A percentile compares a stretch with the other conserved stretches of the same genome.
These are phyloP conservation scores for Drosophila nr. fundita DNA, from an alignment of 2,888 invertebrate genomes.

Conservation along the genomic window DNA sequence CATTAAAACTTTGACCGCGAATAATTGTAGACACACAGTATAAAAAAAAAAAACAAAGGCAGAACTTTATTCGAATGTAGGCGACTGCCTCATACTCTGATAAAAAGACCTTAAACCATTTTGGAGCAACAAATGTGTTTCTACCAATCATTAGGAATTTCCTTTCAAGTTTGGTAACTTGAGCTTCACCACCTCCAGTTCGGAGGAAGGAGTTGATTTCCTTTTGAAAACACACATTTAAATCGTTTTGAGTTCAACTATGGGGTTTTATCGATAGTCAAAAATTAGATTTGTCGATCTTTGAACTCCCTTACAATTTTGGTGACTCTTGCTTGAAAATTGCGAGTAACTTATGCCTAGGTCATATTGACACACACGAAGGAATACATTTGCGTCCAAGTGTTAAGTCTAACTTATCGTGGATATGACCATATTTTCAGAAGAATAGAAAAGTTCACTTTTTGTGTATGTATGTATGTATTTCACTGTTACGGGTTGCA, in stretches of 20 bases:
- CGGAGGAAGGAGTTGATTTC: background rate
- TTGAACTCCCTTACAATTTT: background rate
- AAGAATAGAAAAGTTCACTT: background rate
- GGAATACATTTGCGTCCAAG: background rate
- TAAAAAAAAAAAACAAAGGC: conserved; percentile 7
- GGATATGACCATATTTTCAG: background rate
- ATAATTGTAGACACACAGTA: conserved; percentile 27
- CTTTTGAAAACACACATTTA: background rate
- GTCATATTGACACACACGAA: background rate
- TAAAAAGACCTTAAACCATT: background rate
- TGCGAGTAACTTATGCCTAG: background rate
- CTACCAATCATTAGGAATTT: background rate
- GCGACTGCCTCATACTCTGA: background rate
- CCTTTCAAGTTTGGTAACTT: background rate
- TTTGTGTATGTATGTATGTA: background rate
- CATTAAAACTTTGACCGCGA: conserved; percentile 51
- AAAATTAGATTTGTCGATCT: background rate
- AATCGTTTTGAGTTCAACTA: background rate
- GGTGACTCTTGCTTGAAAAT: background rate
- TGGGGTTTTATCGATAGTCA: background rate
- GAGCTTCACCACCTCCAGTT: background rate
- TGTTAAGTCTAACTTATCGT: no score
- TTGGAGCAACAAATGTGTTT: background rate
- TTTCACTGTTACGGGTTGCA: background rate
- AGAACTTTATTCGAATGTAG: background rate